Evolutionary conservation across 2,888 invertebrate genomes (phyloP), one percentile per base, ranked within the genome.

Genomic region (Nasonovia ribisnigri): DNA sequence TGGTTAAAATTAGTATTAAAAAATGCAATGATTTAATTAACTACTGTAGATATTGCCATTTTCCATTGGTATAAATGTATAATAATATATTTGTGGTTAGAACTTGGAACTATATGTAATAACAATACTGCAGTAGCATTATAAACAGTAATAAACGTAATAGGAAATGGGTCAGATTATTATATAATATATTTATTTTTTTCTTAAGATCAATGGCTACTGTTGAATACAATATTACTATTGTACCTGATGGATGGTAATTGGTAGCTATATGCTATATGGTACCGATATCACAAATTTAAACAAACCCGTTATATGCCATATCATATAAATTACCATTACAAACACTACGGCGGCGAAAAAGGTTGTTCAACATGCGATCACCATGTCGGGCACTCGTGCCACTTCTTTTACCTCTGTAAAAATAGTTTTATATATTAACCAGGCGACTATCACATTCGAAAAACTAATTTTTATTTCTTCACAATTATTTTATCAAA

Each of bases 1-100:
- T 88, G 88, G 51, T 88, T 88, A 51, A 51, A 88, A 88, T 88
- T 88, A 51, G 29, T 36, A 51, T 51, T 24, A 36, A 88, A 51
- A 51, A 88, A 51, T 10, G 3, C 51, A 51, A 36, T 8, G 8
- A 51, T 88, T 88, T 88, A 88, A 51, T 36, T 4, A n/a, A 48
- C 24, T 24, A 67, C 4, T 16, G 16, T n/a, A 67, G 6, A 67
- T n/a, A 16, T 16, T 67, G 1, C 16, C 36, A 67, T 67, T 67
- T 36, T 0, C 29, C 16, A 67, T 36, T 67, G 16, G 57, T 57
- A 67, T 36, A 36, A 5, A n/a, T 67, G 16, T 36, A 10, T 10
- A 10, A 67, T 67, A 67, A 36, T 67, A 16, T n/a, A 36, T n/a
- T 67, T 67, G 16, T 67, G n/a, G 13, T 16, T 16, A 16, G 5